These are phyloP conservation scores for Cataglyphis albicans DNA, from an alignment of 2,888 invertebrate species.

Conservation along the genomic window DNA sequence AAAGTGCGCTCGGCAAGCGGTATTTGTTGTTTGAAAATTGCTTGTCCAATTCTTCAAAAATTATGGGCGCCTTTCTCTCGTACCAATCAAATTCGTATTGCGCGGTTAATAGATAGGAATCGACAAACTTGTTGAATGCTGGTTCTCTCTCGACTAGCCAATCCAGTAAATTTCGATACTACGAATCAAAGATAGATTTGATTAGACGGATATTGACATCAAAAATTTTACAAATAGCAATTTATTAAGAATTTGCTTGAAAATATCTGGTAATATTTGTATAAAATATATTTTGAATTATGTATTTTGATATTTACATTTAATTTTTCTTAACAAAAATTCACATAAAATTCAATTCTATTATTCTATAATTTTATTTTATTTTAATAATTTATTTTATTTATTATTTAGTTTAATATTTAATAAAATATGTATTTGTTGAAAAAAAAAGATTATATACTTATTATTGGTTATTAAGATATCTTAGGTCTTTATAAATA, in stretches of 20 bases:
- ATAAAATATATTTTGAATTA: background rate
- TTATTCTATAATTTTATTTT: background rate
- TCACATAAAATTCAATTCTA: background rate
- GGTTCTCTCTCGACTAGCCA: slow-evolving; percentile 29
- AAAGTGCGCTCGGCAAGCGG: slow-evolving; percentile 87
- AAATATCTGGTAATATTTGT: slow-evolving; percentile 1
- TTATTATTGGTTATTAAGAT: background rate
- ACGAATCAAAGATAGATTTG: background rate
- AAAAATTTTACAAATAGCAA: background rate
- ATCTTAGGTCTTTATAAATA: background rate
- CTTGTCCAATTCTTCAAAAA: slow-evolving; percentile 76
- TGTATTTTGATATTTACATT: background rate
- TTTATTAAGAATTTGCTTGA: background rate
- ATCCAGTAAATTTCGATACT: slow-evolving; percentile 23
- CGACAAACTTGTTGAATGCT: slow-evolving; percentile 26
- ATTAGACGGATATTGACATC: background rate
- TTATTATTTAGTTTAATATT: slow-evolving; percentile 49
- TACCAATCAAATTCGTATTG: slow-evolving; percentile 77
- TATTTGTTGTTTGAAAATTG: slow-evolving; percentile 81
- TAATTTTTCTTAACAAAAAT: background rate
- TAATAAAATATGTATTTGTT: background rate
- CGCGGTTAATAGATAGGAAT: slow-evolving; percentile 58
- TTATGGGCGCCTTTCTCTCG: slow-evolving; percentile 65
- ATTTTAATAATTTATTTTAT: background rate
- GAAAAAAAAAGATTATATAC: background rate